phyloP scores from a whole-genome alignment of 2,888 invertebrate species.

The Ypsolopha sequella region DNA sequence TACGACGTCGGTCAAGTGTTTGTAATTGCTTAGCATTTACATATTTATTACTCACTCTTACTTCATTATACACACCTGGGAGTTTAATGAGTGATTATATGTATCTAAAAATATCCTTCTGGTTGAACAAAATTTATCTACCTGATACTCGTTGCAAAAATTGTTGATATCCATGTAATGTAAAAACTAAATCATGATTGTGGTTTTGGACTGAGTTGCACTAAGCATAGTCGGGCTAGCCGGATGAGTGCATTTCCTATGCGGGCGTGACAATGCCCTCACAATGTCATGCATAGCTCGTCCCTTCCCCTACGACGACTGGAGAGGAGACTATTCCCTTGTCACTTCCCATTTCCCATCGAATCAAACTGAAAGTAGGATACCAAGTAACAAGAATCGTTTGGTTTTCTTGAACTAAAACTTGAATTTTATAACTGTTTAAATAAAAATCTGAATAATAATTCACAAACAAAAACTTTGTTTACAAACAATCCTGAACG shows the following conservation, averaged over 20 bases:
- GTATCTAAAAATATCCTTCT: no score
- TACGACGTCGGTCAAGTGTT: conserved; percentile 4
- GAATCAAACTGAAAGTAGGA: no score
- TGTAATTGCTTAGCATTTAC: background rate
- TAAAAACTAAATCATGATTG: no score
- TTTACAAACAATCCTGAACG: no score
- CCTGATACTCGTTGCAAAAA: no score
- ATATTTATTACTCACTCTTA: conserved; percentile 1
- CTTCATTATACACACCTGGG: background rate
- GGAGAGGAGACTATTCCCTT: background rate
- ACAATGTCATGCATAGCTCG: background rate
- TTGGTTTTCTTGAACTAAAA: no score
- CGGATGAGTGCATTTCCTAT: conserved; percentile 12
- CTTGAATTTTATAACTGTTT: no score
- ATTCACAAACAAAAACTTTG: no score
- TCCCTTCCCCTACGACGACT: background rate
- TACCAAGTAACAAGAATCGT: no score
- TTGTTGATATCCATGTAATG: no score
- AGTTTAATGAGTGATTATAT: background rate
- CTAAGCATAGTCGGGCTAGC: background rate
- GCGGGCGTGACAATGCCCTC: conserved; percentile 8
- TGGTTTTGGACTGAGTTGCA: background rate
- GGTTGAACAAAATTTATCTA: no score
- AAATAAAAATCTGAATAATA: no score
- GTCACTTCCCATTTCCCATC: background rate